A percentile compares a stretch with the other conserved stretches of the same genome.
Evolutionary conservation across 2,888 invertebrate species (phyloP).

Genomic region (Eudemis profundana): DNA sequence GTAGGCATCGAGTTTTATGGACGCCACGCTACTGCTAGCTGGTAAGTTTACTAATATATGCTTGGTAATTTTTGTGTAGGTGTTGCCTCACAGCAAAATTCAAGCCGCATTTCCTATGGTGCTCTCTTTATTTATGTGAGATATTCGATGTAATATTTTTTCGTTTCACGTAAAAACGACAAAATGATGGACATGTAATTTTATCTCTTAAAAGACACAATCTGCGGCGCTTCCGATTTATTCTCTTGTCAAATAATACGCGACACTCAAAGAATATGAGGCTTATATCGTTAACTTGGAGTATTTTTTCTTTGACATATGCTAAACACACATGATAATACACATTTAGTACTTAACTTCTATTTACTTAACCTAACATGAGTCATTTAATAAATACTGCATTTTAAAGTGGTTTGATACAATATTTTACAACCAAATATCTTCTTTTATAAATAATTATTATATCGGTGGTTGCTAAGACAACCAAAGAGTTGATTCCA

Average conservation of each 20-base stretch:
- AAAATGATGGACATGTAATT: conserved; percentile 31
- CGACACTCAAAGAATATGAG: background rate
- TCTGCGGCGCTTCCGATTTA: conserved; percentile 19
- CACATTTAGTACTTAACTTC: background rate
- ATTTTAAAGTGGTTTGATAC: too few relatives aligned
- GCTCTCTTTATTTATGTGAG: background rate
- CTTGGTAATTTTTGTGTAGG: too few relatives aligned
- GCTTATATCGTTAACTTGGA: background rate
- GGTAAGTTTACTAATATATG: too few relatives aligned
- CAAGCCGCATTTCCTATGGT: background rate
- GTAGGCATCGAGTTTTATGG: too few relatives aligned
- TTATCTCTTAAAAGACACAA: conserved; percentile 19
- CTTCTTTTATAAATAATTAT: too few relatives aligned
- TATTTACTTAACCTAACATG: too few relatives aligned
- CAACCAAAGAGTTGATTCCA: too few relatives aligned
- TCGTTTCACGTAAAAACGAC: conserved; percentile 8
- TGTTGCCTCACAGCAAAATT: too few relatives aligned
- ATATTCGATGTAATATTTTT: background rate
- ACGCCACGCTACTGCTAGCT: too few relatives aligned
- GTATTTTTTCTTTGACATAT: background rate
- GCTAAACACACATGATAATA: background rate
- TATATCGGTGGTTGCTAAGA: too few relatives aligned
- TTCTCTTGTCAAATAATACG: conserved; percentile 16
- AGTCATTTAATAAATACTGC: too few relatives aligned
- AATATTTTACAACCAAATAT: too few relatives aligned